Evolutionary conservation across 1,140 invertebrate species (phyloP), one percentile per base, ranked within the genome.

Genomic region (Dendroctonus valens): DNA sequence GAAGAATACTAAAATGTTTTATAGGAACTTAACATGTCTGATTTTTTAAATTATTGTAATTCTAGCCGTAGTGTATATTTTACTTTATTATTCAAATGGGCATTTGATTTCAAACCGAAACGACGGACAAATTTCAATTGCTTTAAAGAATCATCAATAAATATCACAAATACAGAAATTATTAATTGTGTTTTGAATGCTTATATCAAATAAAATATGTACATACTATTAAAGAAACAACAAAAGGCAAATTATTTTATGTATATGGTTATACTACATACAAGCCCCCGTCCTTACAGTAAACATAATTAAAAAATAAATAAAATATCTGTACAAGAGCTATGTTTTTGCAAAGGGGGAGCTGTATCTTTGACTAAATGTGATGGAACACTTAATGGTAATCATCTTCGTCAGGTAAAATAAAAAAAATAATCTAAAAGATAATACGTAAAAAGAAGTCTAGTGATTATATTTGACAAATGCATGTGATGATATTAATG

Each of bases 221-320:
- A 71, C 68, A 73, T 40, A 68, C 15, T 51, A 65, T 54, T 59
- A 65, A 69, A 69, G 49, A 55, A 48, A 70, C 60, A 67, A 51
- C 64, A 69, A 69, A 70, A 73, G 68, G 64, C 65, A 71, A 71
- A 46, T 54, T 12, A 38, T 41, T 67, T 68, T 76, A 76, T 76
- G 70, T 76, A 76, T 76, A 76, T 76, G 75, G 75, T 76, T 76
- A 76, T 76, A 68, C 52, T 66, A 66, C 69, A 72, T 75, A 76
- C 75, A 74, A 70, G 68, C 68, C 65, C 44, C 26, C 49, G n/a
- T 41, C 41, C 46, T 51, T 53, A 51, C 65, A 14, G 39, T 50
- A 58, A 65, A 64, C 53, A 55, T 49, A 67, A 57, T 41, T 59
- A 65, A 67, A 67, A 66, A 74, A 72, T 74, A 74, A 74, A 74